Evolutionary conservation across 2,113 vertebrate species (phyloP), one percentile per base, ranked within the genome.

Genomic region (Telmatochromis sp.): DNA sequence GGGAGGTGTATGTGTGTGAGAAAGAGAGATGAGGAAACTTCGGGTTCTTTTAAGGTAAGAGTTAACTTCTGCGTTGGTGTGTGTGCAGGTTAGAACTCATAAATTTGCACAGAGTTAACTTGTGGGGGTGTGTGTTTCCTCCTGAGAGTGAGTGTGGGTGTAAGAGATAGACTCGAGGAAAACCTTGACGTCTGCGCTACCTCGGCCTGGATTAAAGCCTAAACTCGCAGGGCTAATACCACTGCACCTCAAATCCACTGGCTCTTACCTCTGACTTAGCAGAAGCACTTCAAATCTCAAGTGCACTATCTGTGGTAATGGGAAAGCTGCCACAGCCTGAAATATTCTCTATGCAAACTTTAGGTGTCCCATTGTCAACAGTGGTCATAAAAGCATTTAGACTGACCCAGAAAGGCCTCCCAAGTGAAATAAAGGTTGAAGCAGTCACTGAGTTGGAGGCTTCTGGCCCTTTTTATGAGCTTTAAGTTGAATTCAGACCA

Each of bases 121-220:
- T 35, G 23, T 47, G 45, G n/a, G 28, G 23, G 23, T 35, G 51
- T 19, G 40, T 8, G 87, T 73, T 47, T 60, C 53, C 53, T 31
- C 54, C 37, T n/a, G 55, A 87, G 55, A 55, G 54, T 58, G 82
- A 14, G 85, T 28, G 58, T 80, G 85, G 11, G 85, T 33, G 58
- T 80, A 79, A 37, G 82, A 83, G 88, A 89, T 14, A 35, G 87
- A 80, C 51, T 75, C 81, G 13, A 28, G 85, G 79, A 33, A 79
- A 91, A 55, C 54, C 89, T 58, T 42, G 73, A 89, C 6, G 85
- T 81, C 70, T 73, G 87, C 75, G 82, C 84, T 65, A 81, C 87
- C 81, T 78, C 2, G 37, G 13, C 51, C 35, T 58, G 91, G 92
- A 93, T 93, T 93, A 92, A 90, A 88, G 57, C 91, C 87, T 82